Conservation (phyloP, 2,113 vertebrate species). For the Forbesichthys agassizii region DNA sequence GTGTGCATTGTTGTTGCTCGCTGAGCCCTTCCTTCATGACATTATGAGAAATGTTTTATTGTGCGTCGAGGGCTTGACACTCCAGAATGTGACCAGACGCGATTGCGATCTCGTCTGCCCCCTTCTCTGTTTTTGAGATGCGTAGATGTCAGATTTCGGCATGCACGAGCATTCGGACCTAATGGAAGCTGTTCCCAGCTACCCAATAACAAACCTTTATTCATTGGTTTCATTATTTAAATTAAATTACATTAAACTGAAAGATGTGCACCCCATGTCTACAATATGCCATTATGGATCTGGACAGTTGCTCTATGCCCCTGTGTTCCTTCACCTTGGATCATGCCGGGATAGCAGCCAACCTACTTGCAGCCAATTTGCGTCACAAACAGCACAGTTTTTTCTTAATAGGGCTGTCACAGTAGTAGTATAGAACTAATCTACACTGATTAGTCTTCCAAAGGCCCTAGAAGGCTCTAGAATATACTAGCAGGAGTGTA, state of each 20-base stretch:
- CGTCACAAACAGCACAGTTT: constrained; percentile 68
- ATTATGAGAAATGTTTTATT: constrained; percentile 29
- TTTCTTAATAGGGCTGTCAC: constrained; percentile 77
- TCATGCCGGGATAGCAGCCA: constrained; percentile 72
- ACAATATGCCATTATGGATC: constrained; percentile 63
- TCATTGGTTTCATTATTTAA: constrained; percentile 46
- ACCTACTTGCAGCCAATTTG: constrained; percentile 70
- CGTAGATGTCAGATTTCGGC: constrained; percentile 10
- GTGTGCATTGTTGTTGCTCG: constrained; percentile 23
- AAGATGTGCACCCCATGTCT: constrained; percentile 37
- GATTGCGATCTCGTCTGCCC: constrained; percentile 28
- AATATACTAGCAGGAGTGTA: constrained; percentile 27
- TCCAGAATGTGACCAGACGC: constrained; percentile 32
- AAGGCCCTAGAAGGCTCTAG: constrained; percentile 37
- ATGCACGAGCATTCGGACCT: constrained; percentile 6
- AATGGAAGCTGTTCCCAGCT: not conserved
- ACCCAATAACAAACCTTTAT: constrained; percentile 10
- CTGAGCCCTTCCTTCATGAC: constrained; percentile 23
- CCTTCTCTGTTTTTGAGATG: constrained; percentile 37
- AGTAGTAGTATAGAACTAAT: constrained; percentile 57
- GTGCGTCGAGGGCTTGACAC: constrained; percentile 27
- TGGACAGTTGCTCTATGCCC: constrained; percentile 58
- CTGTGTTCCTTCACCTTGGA: constrained; percentile 74
- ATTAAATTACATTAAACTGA: constrained; percentile 46
- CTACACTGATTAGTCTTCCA: constrained; percentile 66